These are phyloP conservation scores for Dynastes maya DNA, from an alignment of 2,888 invertebrate species.

Conservation along the genomic window DNA sequence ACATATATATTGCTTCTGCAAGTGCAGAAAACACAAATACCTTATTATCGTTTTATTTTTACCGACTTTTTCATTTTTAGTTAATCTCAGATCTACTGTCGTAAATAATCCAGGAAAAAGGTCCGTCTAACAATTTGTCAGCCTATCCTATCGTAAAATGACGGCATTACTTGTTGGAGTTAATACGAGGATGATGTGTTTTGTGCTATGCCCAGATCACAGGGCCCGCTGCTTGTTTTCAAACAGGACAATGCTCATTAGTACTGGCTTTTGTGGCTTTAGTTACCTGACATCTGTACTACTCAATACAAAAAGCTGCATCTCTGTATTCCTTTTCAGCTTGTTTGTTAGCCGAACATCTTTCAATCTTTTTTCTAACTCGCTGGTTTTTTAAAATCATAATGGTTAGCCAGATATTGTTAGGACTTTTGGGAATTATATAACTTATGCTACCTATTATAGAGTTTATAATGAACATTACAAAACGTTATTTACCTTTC, in stretches of 20 bases:
- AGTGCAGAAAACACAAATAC: not conserved
- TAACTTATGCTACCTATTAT: too few relatives aligned
- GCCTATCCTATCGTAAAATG: slow-evolving; percentile 57
- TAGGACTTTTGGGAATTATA: too few relatives aligned
- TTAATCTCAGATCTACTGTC: slow-evolving; percentile 17
- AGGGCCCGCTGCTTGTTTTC: slow-evolving; percentile 59
- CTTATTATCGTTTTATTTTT: not conserved
- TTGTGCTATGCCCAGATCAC: slow-evolving; percentile 58
- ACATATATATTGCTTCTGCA: too few relatives aligned
- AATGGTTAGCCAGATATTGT: not conserved
- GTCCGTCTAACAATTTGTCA: slow-evolving; percentile 60
- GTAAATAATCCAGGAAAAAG: slow-evolving; percentile 36
- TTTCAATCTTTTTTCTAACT: slow-evolving; percentile 9
- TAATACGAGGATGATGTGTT: slow-evolving; percentile 64
- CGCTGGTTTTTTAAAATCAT: slow-evolving; percentile 9
- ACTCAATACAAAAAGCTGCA: slow-evolving; percentile 16
- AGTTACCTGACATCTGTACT: slow-evolving; percentile 62
- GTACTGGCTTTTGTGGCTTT: slow-evolving; percentile 63
- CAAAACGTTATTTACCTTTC: too few relatives aligned
- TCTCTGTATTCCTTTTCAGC: slow-evolving; percentile 12
- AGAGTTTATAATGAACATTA: too few relatives aligned
- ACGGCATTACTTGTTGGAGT: slow-evolving; percentile 62
- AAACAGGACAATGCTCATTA: slow-evolving; percentile 64
- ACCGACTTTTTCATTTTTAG: not conserved
- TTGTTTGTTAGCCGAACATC: slow-evolving; percentile 13